Evolutionary conservation across 2,797 vertebrate species (phyloP), one percentile per base, ranked within the genome.

Genomic region (Sebastes hubbsi): DNA sequence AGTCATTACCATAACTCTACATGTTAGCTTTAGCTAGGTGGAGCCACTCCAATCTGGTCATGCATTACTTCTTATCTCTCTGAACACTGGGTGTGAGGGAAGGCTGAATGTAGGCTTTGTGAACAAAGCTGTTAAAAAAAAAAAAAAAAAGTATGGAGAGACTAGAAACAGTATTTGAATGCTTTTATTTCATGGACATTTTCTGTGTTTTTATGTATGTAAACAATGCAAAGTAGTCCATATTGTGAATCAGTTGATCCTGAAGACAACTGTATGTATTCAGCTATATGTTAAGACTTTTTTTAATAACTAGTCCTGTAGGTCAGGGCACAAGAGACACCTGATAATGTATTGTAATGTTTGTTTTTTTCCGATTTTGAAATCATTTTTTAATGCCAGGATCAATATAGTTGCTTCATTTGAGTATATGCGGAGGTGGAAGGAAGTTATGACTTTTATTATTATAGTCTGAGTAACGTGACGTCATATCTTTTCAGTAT

Each of bases 21-120:
- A 6, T 79, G 76, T 85, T 79, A 54, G 62, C 74, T 81, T 71
- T 80, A 70, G 46, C 20, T 64, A 72, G 86, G 90, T 83, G 87
- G 81, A 85, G 72, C 76, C 63, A 22, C 74, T 84, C 34, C 63
- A 75, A 77, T 84, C 83, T 75, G 84, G 78, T 89, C 90, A 80
- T 42, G 75, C 85, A 72, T n/a, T 49, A 62, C 85, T 83, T 74
- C 88, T 93, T 92, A 90, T 92, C 87, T 88, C 61, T 72, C 29
- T 49, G 46, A 76, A 68, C 20, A 29, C 34, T 78, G 67, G 59
- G 68, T 59, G 81, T 81, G 67, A 75, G 69, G 54, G n/a, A 54
- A 27, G 18, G 67, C 27, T 87, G 62, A 82, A 77, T 77, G 68
- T 42, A 8, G 60, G 52, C 82, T 86, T 80, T 86, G 80, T 89